Base-by-base conservation (phyloP, 2,113 vertebrate genomes). In the Rhynchomys soricoides region DNA sequence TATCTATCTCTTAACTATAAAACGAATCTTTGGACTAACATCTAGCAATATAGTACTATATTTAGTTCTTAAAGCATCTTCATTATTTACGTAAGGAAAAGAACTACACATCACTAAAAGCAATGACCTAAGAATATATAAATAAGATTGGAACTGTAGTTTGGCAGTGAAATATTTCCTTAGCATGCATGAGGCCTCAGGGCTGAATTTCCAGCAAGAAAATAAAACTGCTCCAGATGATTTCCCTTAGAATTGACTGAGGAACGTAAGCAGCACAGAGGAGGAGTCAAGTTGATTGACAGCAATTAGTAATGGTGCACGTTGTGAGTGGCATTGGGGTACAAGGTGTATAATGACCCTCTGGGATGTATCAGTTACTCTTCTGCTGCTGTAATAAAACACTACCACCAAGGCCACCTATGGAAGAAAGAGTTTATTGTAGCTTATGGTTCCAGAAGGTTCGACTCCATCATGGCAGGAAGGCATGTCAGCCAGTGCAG, bases 251-350 rank as follows among this genome's bases (percentile, higher is more conserved):
- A 68, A 8, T 52, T 0, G 0, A 50, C 26, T 10, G 8, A 40
- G 43, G 21, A 82, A 1, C 0, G 0, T 45, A 7, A 59, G 50
- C 12, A 52, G 6, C 15, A 9, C 10, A 34, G 1, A 22, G 50
- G 52, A 31, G 4, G 1, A 40, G 43, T 94, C 45, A 74, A 48
- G 62, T 0, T 29, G 50, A 57, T 40, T 62, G 15, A 64, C 10
- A 34, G 48, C 19, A 43, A n/a, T 81, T 7, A 89, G 50, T 40
- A 15, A 12, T 6, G 16, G 43, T 19, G 9, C 15, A 62, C 3
- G 4, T 15, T 10, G 9, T 5, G 24, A 8, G 15, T 45, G n/a
- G 78, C 5, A 29, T 8, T 45, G 10, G 57, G 57, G 24, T 43
- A 26, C 43, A 31, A 21, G 81, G 8, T 43, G 16, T 4, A 29